Conservation (phyloP, 2,888 invertebrate genomes). For the Caenorhabditis sulstoni region DNA sequence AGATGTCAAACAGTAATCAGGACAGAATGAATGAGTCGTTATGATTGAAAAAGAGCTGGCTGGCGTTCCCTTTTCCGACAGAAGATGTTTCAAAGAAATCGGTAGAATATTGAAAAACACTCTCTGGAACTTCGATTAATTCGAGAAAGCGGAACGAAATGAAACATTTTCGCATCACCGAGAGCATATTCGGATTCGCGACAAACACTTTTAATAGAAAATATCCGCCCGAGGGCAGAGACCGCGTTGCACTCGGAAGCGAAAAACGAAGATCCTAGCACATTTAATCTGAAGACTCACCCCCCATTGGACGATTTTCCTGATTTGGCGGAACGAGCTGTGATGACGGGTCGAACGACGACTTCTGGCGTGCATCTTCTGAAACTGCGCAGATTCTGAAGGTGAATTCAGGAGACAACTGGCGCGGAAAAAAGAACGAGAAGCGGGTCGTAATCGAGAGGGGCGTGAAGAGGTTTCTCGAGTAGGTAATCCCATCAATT, state of each 20-base stretch:
- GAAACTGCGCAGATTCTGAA: constrained; percentile 1
- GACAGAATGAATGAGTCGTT: too few relatives aligned
- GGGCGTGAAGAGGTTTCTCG: constrained; percentile 42
- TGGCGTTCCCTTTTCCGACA: too few relatives aligned
- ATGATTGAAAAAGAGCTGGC: too few relatives aligned
- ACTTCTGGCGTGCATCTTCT: constrained; percentile 46
- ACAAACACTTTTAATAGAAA: constrained; percentile 7
- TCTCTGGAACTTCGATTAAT: too few relatives aligned
- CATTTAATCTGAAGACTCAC: constrained; percentile 44
- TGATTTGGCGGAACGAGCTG: constrained; percentile 58
- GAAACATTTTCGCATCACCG: neutral
- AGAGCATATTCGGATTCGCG: too few relatives aligned
- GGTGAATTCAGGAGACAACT: neutral
- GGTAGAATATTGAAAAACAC: too few relatives aligned
- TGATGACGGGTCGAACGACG: constrained; percentile 46
- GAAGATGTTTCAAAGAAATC: too few relatives aligned
- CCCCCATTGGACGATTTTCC: constrained; percentile 59
- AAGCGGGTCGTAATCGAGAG: neutral
- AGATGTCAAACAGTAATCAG: too few relatives aligned
- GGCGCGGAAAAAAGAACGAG: neutral
- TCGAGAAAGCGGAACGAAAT: too few relatives aligned
- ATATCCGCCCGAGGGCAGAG: constrained; percentile 15
- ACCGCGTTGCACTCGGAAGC: constrained; percentile 39
- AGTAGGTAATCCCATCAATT: constrained; percentile 46
- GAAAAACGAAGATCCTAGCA: neutral